Evolutionary conservation across 2,113 vertebrate genomes (phyloP).

Genomic region (Xyliphius kryptos): DNA sequence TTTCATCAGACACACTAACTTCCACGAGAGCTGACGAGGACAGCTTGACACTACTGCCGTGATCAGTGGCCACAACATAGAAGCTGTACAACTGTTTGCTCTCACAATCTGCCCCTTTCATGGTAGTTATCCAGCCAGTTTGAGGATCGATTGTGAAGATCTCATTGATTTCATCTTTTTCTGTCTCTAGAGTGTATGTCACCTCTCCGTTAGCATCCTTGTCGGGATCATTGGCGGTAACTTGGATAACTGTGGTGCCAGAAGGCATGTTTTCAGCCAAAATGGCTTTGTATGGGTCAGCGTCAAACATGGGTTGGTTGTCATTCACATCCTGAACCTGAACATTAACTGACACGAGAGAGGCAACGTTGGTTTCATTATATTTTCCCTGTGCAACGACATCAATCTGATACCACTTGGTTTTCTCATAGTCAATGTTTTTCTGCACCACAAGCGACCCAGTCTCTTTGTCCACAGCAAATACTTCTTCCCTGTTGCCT

Average conservation of each 20-base stretch:
- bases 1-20: constrained; percentile 85
- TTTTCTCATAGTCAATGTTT: constrained; percentile 85
- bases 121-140: constrained; percentile 85
- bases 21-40: constrained; percentile 86
- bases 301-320: constrained; percentile 88
- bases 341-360: constrained; percentile 85
- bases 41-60: constrained; percentile 73
- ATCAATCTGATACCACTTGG: constrained; percentile 91
- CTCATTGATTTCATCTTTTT: constrained; percentile 58
- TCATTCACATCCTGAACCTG: constrained; percentile 95
- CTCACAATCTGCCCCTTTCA: constrained; percentile 80
- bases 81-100: constrained; percentile 69
- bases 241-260: constrained; percentile 90
- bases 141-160: constrained; percentile 82
- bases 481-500: constrained; percentile 85
- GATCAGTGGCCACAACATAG: constrained; percentile 82
- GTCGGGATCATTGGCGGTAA: constrained; percentile 93
- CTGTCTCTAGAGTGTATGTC: constrained; percentile 75
- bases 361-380: constrained; percentile 77
- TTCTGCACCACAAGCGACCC: constrained; percentile 83
- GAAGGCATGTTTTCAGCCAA: constrained; percentile 90
- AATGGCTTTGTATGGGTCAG: constrained; percentile 85
- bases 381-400: constrained; percentile 84
- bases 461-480: constrained; percentile 77
- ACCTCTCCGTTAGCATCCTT: constrained; percentile 82